Percentiles rank a stretch among this genome's conserved stretches.
These are phyloP conservation scores for Salticus scenicus DNA, from an alignment of 2,888 invertebrate genomes.

Conservation along the genomic window DNA sequence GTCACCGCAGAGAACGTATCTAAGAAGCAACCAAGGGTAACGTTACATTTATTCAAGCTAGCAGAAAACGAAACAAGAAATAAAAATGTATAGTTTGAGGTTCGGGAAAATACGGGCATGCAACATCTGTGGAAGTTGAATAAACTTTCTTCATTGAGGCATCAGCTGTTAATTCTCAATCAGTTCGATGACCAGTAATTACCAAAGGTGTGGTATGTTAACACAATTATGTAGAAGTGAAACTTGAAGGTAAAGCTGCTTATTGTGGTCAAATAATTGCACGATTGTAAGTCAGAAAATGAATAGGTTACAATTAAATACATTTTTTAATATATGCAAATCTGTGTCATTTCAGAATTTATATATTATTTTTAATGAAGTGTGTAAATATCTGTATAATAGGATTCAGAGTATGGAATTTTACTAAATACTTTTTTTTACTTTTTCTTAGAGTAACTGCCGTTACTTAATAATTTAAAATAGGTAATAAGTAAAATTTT, in stretches of 20 bases:
- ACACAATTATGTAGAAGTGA: not conserved
- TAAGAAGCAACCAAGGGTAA: not conserved
- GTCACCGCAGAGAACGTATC: conserved; percentile 1
- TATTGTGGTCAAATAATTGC: not conserved
- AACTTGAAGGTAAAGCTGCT: not conserved
- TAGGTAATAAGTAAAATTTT: no score
- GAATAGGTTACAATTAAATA: no score
- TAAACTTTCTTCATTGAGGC: not conserved
- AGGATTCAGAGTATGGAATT: no score
- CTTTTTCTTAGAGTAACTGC: no score
- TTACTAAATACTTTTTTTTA: no score
- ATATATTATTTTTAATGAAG: no score
- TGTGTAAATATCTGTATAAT: no score
- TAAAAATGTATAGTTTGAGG: not conserved
- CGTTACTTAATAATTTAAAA: no score
- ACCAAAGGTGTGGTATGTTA: not conserved
- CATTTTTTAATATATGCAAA: no score
- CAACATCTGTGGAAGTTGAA: conserved; percentile 9
- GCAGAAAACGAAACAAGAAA: conserved; percentile 10
- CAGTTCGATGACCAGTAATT: conserved; percentile 17
- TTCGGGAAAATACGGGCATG: not conserved
- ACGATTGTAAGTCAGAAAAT: no score
- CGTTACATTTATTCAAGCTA: conserved; percentile 19
- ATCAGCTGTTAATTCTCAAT: not conserved
- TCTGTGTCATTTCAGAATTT: no score